Base-by-base conservation (phyloP, 2,797 vertebrate species). In the Bryconaethiops microstoma region DNA sequence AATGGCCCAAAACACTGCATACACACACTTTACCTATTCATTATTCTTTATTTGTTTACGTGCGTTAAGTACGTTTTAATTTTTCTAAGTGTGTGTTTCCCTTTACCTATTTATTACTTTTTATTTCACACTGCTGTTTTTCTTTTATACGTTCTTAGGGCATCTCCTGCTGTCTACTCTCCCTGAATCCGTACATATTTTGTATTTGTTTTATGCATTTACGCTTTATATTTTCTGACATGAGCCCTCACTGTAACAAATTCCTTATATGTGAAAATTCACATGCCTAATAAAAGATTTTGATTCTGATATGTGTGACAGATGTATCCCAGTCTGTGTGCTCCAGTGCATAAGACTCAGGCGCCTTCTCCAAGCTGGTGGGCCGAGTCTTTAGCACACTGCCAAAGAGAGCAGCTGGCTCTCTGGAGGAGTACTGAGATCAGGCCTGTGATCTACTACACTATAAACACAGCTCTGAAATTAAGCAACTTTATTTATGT, bases 401-500 rank as follows among this genome's bases (percentile, higher is more conserved):
- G 85, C 81, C 83, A 81, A 62, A 42, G 67, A 80, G 77, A 81
- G 48, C 78, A 78, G 76, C 76, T 59, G 76, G 63, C 39, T 69
- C 63, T 69, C 69, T 82, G 67, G 74, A 79, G 7, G 65, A n/a
- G 64, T 62, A 76, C 77, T 67, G 62, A 69, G 84, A 82, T 83
- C 73, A 85, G 82, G 80, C 17, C 5, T 10, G 63, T 81, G 74
- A 83, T 86, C 42, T n/a, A 74, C 57, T 74, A 78, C 57, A 74
- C 79, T 77, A 71, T 77, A 76, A 82, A 82, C 81, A 81, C 68
- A 73, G 67, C 59, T 59, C 73, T 74, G 70, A 80, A 89, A 84
- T n/a, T 35, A 68, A 88, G 54, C 73, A 63, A 25, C 57, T 45
- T 70, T 84, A 67, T 88, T 86, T 74, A 84, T 83, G 57, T 29